Conservation (phyloP, 2,888 invertebrate genomes). For the Abrostola triplasia region DNA sequence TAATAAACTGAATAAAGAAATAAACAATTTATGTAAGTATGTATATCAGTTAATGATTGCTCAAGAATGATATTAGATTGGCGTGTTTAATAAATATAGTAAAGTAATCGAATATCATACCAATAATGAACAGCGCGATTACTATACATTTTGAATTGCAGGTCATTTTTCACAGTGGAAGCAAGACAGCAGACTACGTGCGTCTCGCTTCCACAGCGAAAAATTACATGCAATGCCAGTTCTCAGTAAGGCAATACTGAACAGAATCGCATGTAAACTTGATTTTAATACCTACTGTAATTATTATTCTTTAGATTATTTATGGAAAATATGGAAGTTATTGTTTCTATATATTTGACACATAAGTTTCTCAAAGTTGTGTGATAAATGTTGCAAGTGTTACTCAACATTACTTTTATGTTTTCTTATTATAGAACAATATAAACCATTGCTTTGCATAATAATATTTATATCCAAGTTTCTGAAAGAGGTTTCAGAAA, state of each 20-base stretch:
- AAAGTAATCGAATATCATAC: neutral
- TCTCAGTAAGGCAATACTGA: no score
- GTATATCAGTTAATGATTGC: constrained; percentile 41
- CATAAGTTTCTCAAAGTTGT: constrained; percentile 10
- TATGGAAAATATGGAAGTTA: neutral
- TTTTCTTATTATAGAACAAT: constrained; percentile 5
- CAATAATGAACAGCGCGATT: neutral
- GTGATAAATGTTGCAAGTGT: neutral
- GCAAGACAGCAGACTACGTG: no score
- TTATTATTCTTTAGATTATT: neutral
- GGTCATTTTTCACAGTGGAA: neutral
- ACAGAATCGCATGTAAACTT: neutral
- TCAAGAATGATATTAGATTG: constrained; percentile 43
- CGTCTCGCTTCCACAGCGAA: no score
- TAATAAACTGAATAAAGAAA: constrained; percentile 2
- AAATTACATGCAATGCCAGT: no score
- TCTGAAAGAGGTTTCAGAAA: constrained; percentile 54
- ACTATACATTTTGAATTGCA: neutral
- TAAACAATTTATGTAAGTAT: constrained; percentile 6
- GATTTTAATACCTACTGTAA: neutral
- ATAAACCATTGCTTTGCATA: constrained; percentile 31
- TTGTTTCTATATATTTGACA: neutral
- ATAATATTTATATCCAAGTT: constrained; percentile 18
- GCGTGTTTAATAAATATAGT: constrained; percentile 9
- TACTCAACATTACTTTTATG: neutral